phyloP scores from a whole-genome alignment of 1,140 invertebrate species.

The Eubasilissa regina region DNA sequence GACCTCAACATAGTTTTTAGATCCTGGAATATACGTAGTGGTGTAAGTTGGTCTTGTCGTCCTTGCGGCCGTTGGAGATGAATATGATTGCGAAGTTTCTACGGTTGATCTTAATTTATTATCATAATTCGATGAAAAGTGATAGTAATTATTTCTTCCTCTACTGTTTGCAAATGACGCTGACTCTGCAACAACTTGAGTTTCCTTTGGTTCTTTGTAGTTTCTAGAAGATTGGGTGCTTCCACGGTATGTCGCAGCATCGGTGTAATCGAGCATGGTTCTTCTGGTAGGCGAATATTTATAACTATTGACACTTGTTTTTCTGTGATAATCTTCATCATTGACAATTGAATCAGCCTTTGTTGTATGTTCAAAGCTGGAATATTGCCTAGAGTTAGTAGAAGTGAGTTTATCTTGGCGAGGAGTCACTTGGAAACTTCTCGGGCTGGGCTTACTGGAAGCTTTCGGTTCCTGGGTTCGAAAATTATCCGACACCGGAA shows the following conservation, averaged over 20 bases:
- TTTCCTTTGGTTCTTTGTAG: constrained; percentile 79
- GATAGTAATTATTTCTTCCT: constrained; percentile 63
- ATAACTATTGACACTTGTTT: constrained; percentile 65
- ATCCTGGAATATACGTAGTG: constrained; percentile 57
- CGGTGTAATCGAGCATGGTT: constrained; percentile 64
- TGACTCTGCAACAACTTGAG: constrained; percentile 82
- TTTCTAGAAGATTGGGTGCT: constrained; percentile 61
- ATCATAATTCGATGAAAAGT: constrained; percentile 46
- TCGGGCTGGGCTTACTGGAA: constrained; percentile 60
- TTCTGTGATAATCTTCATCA: constrained; percentile 61
- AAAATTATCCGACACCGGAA: constrained; percentile 64
- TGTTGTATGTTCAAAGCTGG: constrained; percentile 50
- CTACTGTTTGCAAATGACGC: constrained; percentile 79
- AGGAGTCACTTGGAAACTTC: constrained; percentile 46
- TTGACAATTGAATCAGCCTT: not conserved
- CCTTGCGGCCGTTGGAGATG: constrained; percentile 61
- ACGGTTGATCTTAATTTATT: constrained; percentile 48
- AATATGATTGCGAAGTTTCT: constrained; percentile 34
- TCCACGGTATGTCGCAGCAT: constrained; percentile 64
- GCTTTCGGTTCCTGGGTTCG: constrained; percentile 63
- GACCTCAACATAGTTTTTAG: constrained; percentile 58
- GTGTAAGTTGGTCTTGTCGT: constrained; percentile 63
- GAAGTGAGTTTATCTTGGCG: constrained; percentile 45
- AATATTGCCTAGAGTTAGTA: constrained; percentile 53
- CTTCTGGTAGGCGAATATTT: constrained; percentile 63